Percentiles rank a stretch among this genome's conserved stretches.
Conservation (phyloP, 2,113 vertebrate genomes). For the Pantherophis guttatus region DNA sequence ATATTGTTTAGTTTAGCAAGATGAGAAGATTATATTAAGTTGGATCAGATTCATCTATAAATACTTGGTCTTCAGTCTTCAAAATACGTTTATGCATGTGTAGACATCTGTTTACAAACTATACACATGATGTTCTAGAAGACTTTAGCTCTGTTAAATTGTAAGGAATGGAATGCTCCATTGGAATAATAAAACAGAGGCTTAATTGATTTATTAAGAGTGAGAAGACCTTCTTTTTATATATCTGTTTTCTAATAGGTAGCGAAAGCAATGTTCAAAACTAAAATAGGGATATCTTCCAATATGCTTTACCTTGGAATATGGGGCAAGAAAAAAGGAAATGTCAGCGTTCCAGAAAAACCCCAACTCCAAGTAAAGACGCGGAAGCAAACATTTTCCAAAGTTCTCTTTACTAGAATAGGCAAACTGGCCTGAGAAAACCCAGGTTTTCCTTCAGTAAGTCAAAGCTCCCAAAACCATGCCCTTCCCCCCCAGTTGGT, state of each 20-base stretch:
- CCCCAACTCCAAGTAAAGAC: too few species aligned
- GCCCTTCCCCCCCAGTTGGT: too few species aligned
- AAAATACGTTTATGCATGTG: slow-evolving; percentile 24
- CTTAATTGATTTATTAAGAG: neutral
- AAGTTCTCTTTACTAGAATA: too few species aligned
- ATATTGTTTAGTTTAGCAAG: neutral
- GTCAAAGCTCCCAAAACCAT: too few species aligned
- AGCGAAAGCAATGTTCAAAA: neutral
- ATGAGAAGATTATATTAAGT: slow-evolving; percentile 19
- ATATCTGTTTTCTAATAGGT: neutral
- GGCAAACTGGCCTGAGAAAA: too few species aligned
- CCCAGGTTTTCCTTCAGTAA: too few species aligned
- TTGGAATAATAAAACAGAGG: neutral
- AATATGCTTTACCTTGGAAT: neutral
- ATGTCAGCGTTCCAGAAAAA: too few species aligned
- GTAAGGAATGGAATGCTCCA: neutral
- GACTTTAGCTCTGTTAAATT: neutral
- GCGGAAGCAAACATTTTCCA: too few species aligned
- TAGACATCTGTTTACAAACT: neutral
- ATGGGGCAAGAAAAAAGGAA: neutral
- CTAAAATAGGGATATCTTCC: neutral
- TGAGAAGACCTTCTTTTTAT: neutral
- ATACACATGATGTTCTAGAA: neutral
- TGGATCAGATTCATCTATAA: slow-evolving; percentile 36
- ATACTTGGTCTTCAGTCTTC: slow-evolving; percentile 14